These are phyloP conservation scores for Thereva nobilitata DNA, from an alignment of 2,888 invertebrate species.

Conservation along the genomic window DNA sequence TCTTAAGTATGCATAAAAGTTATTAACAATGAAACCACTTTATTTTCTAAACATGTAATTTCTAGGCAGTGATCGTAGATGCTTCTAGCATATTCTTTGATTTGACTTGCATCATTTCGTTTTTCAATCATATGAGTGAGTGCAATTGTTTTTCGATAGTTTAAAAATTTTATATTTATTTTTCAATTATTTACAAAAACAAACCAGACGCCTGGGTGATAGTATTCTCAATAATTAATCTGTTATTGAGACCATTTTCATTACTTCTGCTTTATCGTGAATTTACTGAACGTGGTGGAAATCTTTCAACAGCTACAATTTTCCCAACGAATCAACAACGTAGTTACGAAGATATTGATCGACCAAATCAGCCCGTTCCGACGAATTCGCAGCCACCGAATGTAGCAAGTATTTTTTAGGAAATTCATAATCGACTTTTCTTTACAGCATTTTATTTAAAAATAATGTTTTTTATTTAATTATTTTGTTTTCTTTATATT, in stretches of 20 bases:
- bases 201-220: conserved; percentile 56
- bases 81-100: conserved; percentile 57
- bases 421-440: background rate
- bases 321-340: conserved; percentile 56
- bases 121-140: conserved; percentile 55
- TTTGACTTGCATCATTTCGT: conserved; percentile 53
- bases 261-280: conserved; percentile 54
- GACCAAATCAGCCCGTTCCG: conserved; percentile 55
- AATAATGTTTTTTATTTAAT: no score
- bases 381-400: conserved; percentile 51
- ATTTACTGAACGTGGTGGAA: conserved; percentile 55
- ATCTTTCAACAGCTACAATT: conserved; percentile 49
- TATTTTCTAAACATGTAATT: conserved; percentile 40
- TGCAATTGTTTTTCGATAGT: conserved; percentile 37
- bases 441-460: background rate
- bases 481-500: no score
- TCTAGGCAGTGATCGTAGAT: conserved; percentile 57
- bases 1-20: no score
- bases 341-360: conserved; percentile 58
- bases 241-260: conserved; percentile 54
- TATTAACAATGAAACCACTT: no score
- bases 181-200: conserved; percentile 11
- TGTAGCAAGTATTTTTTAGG: conserved; percentile 57
- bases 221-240: conserved; percentile 55
- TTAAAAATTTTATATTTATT: conserved; percentile 11